Evolutionary conservation across 2,113 vertebrate genomes (phyloP).

Genomic region (Phrynosoma blainvillii): DNA sequence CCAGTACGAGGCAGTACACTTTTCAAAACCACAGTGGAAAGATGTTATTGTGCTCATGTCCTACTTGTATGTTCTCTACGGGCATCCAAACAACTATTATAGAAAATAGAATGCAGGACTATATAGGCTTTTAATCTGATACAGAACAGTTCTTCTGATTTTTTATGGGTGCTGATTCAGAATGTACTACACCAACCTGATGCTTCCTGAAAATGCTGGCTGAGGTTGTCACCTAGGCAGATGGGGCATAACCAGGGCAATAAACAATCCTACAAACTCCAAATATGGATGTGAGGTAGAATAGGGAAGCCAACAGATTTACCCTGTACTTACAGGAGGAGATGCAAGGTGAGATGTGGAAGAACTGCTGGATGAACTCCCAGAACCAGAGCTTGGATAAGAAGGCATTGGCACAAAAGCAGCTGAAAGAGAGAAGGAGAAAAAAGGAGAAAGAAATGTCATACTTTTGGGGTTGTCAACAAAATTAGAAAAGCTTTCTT

Average conservation of each 20-base stretch:
- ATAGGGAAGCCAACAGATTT: background rate
- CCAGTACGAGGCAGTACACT: too few relatives aligned
- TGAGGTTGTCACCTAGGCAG: too few relatives aligned
- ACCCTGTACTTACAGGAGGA: constrained; percentile 83
- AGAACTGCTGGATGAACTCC: constrained; percentile 90
- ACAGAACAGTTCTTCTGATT: background rate
- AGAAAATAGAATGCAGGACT: background rate
- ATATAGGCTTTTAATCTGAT: background rate
- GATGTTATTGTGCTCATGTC: too few relatives aligned
- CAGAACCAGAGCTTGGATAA: constrained; percentile 86
- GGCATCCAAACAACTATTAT: background rate
- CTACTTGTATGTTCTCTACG: background rate
- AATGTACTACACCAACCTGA: background rate
- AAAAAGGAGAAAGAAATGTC: constrained; percentile 20
- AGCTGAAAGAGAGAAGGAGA: constrained; percentile 68
- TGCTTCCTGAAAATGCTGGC: background rate
- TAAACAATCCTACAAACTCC: background rate
- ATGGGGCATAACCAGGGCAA: too few relatives aligned
- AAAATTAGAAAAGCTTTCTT: background rate
- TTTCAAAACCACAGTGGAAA: too few relatives aligned
- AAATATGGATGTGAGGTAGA: background rate
- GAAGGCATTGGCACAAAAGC: constrained; percentile 84
- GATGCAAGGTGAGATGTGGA: constrained; percentile 91
- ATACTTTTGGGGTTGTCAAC: background rate
- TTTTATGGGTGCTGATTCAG: too few relatives aligned